A percentile compares a stretch with the other conserved stretches of the same genome.
phyloP scores from a whole-genome alignment of 2,113 vertebrate genomes.

The Plestiodon gilberti region DNA sequence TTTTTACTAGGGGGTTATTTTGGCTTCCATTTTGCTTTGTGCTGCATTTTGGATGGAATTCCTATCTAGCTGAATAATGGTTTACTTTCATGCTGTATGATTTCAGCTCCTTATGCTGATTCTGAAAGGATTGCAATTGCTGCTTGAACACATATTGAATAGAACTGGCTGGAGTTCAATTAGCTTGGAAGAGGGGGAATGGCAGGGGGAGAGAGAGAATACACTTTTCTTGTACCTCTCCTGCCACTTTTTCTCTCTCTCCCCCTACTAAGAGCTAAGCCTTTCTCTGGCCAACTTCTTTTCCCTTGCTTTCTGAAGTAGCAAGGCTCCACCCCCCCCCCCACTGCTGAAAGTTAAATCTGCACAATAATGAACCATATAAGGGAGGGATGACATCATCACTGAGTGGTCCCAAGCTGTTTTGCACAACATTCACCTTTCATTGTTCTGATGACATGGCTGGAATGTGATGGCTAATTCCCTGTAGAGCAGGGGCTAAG shows the following conservation, averaged over 20 bases:
- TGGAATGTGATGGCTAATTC: slow-evolving; percentile 79
- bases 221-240: neutral
- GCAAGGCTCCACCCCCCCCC: slow-evolving; percentile 64
- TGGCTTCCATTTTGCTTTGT: neutral
- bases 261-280: neutral
- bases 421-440: slow-evolving; percentile 83
- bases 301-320: slow-evolving; percentile 33
- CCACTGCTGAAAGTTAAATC: slow-evolving; percentile 74
- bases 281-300: slow-evolving; percentile 41
- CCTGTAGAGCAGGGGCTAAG: slow-evolving; percentile 60
- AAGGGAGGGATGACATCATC: slow-evolving; percentile 84
- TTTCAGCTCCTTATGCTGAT: neutral
- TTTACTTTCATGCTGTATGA: neutral
- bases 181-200: slow-evolving; percentile 5
- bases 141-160: slow-evolving; percentile 38
- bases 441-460: slow-evolving; percentile 81
- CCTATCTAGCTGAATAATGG: neutral
- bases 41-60: neutral
- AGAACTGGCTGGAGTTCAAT: slow-evolving; percentile 34
- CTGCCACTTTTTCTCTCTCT: neutral
- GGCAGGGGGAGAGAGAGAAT: neutral
- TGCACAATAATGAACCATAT: slow-evolving; percentile 77
- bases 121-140: slow-evolving; percentile 1
- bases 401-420: slow-evolving; percentile 74
- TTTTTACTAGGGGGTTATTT: neutral